Conservation (phyloP, 2,797 vertebrate genomes). For the Mycteria americana region DNA sequence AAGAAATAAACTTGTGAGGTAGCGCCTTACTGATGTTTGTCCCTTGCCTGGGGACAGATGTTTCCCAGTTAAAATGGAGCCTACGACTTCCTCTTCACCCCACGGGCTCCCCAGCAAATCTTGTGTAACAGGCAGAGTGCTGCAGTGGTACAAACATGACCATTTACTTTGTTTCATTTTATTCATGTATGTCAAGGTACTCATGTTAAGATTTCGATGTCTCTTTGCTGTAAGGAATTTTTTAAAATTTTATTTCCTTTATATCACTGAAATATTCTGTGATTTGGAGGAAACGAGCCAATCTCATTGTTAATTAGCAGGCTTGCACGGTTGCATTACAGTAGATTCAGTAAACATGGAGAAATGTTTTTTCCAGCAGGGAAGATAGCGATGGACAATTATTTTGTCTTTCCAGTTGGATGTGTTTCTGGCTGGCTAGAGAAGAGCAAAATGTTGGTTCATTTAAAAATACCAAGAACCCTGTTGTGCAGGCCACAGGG, state of each 20-base stretch:
- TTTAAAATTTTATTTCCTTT: background rate
- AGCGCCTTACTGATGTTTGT: background rate
- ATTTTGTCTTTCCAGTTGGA: background rate
- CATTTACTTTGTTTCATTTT: background rate
- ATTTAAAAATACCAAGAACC: background rate
- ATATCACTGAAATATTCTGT: background rate
- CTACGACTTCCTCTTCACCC: background rate
- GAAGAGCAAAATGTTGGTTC: background rate
- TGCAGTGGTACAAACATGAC: background rate
- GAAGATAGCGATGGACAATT: background rate
- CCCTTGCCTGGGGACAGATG: background rate
- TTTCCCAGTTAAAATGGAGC: conserved; percentile 11
- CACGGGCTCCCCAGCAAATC: background rate
- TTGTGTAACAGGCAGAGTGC: background rate
- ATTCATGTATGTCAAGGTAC: background rate
- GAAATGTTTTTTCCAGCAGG: background rate
- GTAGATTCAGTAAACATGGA: background rate
- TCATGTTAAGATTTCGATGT: background rate
- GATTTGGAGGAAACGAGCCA: background rate
- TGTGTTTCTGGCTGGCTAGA: background rate
- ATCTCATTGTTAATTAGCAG: background rate
- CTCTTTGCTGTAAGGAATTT: background rate
- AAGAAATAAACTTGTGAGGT: background rate
- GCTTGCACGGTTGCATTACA: background rate
- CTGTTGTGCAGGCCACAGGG: background rate